phyloP scores from a whole-genome alignment of 2,113 vertebrate species.

The Meleagris gallopavo region DNA sequence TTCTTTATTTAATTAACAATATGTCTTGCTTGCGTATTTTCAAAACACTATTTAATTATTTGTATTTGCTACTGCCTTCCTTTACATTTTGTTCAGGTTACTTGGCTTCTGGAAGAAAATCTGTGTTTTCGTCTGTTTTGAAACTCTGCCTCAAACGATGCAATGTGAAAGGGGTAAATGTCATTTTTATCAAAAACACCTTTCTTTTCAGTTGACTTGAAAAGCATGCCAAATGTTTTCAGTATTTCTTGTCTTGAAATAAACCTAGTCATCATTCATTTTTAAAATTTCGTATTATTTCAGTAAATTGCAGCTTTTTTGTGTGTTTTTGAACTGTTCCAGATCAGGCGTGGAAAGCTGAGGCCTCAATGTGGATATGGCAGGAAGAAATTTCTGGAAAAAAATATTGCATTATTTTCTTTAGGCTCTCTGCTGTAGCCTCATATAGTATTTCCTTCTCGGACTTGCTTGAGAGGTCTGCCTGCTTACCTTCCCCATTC shows the following conservation, averaged over 20 bases:
- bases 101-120: neutral
- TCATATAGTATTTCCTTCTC: neutral
- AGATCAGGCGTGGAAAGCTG: neutral
- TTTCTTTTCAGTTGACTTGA: neutral
- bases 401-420: neutral
- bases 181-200: slow-evolving; percentile 30
- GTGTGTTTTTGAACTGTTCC: slow-evolving; percentile 5
- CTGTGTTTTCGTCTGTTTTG: neutral
- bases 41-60: neutral
- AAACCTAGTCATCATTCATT: neutral
- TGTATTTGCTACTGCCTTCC: neutral
- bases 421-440: neutral
- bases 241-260: neutral
- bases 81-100: slow-evolving; percentile 18
- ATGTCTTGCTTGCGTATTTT: neutral
- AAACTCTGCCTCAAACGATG: neutral
- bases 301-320: neutral
- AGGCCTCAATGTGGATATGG: neutral
- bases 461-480: neutral
- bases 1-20: neutral
- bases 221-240: neutral
- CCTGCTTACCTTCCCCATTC: neutral
- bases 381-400: neutral
- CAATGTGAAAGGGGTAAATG: neutral
- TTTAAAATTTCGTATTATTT: neutral